Evolutionary conservation across 1,140 invertebrate genomes (phyloP), one percentile per base, ranked within the genome.

Genomic region (Ceratoteleas bidentatus): DNA sequence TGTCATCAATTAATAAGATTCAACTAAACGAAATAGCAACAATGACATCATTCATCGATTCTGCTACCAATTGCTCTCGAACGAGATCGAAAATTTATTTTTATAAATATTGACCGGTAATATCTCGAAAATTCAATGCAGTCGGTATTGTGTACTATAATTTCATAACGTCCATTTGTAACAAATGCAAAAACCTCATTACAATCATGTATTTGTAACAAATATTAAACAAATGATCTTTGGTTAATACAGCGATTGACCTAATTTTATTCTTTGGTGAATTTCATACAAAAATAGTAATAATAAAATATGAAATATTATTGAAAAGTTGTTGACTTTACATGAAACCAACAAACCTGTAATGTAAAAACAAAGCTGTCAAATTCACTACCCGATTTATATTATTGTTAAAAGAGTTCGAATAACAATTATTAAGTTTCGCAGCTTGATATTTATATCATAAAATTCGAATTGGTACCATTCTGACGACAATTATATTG

Each of bases 51-150:
- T 14, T n/a, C 45, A 34, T 9, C n/a, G 50, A 62, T 36, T 65
- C 43, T 69, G 47, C 56, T 70, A 43, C 10, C 5, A 75, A 40
- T 65, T 32, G 15, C 52, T 50, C 45, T 50, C 16, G 34, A 70
- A 70, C 13, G 10, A 24, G 57, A 61, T 49, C 36, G 54, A 11
- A 66, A 38, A 70, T 79, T 72, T 79, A 79, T 79, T 79, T 79
- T 79, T 72, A 79, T 79, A 79, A 62, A 60, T 58, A 79, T 34
- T 72, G 66, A 78, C 53, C 60, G 0, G 11, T 50, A 74, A 74
- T 36, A 52, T 60, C n/a, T 53, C 16, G 24, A 52, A n/a, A 66
- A 60, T 50, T 60, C 58, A 60, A 53, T 52, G 43, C 50, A 53
- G 24, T 47, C 57, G 15, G 14, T 73, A 64, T 11, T 4, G 15